A percentile compares a stretch with the other conserved stretches of the same genome.
Evolutionary conservation across 2,888 invertebrate genomes (phyloP).

Genomic region (Onchidella celtica): DNA sequence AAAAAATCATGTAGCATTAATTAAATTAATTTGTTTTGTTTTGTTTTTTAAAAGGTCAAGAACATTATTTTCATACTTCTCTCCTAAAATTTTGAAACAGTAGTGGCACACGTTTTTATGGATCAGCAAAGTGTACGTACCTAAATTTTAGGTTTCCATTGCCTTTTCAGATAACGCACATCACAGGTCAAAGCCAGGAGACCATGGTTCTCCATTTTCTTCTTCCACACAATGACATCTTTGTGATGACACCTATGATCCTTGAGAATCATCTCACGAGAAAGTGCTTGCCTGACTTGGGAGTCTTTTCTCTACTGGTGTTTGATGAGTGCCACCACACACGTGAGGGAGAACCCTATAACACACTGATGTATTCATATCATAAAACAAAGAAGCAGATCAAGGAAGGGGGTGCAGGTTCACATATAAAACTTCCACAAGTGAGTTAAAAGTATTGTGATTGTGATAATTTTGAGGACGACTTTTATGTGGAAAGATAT

Average conservation of each 20-base stretch:
- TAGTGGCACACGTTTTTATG: too few species aligned
- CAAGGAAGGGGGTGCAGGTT: neutral
- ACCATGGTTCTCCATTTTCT: conserved; percentile 45
- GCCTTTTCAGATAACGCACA: conserved; percentile 33
- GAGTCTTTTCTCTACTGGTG: conserved; percentile 56
- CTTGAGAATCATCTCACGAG: conserved; percentile 65
- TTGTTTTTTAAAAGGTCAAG: too few species aligned
- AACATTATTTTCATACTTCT: too few species aligned
- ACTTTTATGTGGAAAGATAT: too few species aligned
- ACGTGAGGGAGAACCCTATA: conserved; percentile 61
- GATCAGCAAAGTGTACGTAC: too few species aligned
- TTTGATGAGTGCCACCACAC: conserved; percentile 66
- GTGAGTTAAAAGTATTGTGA: neutral
- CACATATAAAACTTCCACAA: neutral
- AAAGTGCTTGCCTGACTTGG: conserved; percentile 13
- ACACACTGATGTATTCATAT: conserved; percentile 58
- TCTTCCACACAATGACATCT: conserved; percentile 55
- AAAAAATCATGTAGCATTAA: too few species aligned
- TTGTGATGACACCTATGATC: conserved; percentile 77
- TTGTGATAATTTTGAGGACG: too few species aligned
- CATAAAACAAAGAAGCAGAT: conserved; percentile 45
- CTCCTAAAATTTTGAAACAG: too few species aligned
- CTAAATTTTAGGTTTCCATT: too few species aligned
- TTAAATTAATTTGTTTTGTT: too few species aligned
- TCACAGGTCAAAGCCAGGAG: conserved; percentile 50